These are phyloP conservation scores for Hydrolagus colliei DNA, from an alignment of 2,797 vertebrate genomes.

Conservation along the genomic window DNA sequence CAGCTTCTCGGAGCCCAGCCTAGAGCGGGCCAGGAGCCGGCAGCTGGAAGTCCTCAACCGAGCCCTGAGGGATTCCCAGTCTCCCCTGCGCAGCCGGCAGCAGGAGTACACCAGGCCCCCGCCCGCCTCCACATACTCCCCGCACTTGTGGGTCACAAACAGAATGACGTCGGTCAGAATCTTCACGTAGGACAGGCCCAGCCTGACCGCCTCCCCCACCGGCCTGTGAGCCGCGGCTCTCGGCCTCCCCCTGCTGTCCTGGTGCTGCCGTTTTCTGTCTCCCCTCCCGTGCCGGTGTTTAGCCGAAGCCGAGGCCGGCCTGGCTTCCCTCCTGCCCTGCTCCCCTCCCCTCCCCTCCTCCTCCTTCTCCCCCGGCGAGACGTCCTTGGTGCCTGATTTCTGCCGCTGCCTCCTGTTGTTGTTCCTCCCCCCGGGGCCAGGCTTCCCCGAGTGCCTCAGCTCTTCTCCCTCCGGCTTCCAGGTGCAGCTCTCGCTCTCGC, in stretches of 20 bases:
- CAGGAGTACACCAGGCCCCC: conserved; percentile 63
- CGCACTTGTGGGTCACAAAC: conserved; percentile 66
- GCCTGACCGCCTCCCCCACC: conserved; percentile 58
- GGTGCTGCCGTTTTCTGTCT: conserved; percentile 41
- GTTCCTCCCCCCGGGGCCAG: conserved; percentile 35
- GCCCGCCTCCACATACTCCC: conserved; percentile 65
- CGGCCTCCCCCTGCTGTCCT: conserved; percentile 8
- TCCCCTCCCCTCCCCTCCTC: conserved; percentile 40
- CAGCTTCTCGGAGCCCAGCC: conserved; percentile 41
- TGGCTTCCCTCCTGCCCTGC: conserved; percentile 37
- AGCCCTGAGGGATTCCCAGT: conserved; percentile 58
- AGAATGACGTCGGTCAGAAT: conserved; percentile 74
- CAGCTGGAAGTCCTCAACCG: conserved; percentile 48
- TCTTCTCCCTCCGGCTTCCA: background rate
- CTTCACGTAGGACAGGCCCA: conserved; percentile 70
- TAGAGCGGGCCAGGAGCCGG: conserved; percentile 46
- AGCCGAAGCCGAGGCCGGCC: conserved; percentile 48
- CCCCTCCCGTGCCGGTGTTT: conserved; percentile 64
- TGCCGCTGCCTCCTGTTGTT: conserved; percentile 42
- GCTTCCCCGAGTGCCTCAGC: background rate
- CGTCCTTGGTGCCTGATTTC: conserved; percentile 41
- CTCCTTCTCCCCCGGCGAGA: conserved; percentile 34
- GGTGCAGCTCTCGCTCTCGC: too few species aligned
- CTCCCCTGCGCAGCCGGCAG: conserved; percentile 58
- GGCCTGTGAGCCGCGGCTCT: conserved; percentile 41